Evolutionary conservation across 2,797 vertebrate genomes (phyloP), one percentile per base, ranked within the genome.

Genomic region (Pangasius djambal): DNA sequence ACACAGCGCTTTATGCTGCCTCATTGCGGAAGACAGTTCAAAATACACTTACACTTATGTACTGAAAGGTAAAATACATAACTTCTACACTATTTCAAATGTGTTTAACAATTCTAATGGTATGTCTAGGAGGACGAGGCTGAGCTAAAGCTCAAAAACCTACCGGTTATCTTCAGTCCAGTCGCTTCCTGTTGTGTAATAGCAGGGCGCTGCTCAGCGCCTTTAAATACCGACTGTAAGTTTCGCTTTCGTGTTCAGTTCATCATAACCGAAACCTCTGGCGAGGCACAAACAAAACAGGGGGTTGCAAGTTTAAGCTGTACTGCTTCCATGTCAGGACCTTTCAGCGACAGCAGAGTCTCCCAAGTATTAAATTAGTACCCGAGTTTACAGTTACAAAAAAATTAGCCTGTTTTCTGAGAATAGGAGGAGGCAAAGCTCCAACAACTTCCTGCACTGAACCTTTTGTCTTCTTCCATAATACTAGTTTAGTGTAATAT

Each of bases 221-320:
- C 25, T 79, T 90, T 88, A 61, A 88, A 77, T 50, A 18, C 12
- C 57, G 69, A 15, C 25, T n/a, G 0, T 86, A 67, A 83, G 89
- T 92, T 92, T 92, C 90, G 90, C 72, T 92, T 92, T 83, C 83
- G 13, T 25, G 74, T 12, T 63, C 22, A 18, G 1, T 77, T 65
- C n/a, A n/a, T 83, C 77, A 89, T n/a, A 88, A 90, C 48, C 88
- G 90, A 90, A 92, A 91, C 52, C 15, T 0, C n/a, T 0, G 2
- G 31, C 4, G 22, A 63, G 16, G 12, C 69, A 63, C 31, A 50
- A 88, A 25, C 44, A 37, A 59, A 78, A 6, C 55, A 37, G 1
- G 0, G n/a, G 1, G 1, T 16, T 55, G 48, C 0, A 78, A 52
- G 75, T n/a, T 15, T 13, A 16, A n/a, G 2, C 6, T 16, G 13